A percentile compares a stretch with the other conserved stretches of the same genome.
Evolutionary conservation across 2,113 vertebrate genomes (phyloP).

Genomic region (Azemiops feae): DNA sequence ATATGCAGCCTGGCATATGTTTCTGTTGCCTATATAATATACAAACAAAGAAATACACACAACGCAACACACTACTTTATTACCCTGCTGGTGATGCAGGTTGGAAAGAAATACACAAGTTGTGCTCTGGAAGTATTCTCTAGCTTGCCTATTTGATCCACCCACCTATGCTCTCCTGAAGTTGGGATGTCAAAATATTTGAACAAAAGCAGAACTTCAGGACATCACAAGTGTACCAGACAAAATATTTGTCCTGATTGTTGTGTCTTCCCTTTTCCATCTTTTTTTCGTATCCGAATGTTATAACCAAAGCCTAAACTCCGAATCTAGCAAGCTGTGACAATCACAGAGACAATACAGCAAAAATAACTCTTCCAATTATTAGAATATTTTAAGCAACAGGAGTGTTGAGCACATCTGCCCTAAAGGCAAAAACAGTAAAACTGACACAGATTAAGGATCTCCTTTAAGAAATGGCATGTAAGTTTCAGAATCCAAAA

Average conservation of each 20-base stretch:
- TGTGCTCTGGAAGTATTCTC: fast-evolving
- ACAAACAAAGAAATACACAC: neutral
- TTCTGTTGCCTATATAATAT: neutral
- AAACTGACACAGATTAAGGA: neutral
- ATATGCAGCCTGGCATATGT: neutral
- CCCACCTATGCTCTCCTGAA: constrained; percentile 1
- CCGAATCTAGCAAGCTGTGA: constrained; percentile 2
- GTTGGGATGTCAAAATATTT: neutral
- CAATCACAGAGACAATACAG: constrained; percentile 25
- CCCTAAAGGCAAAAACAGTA: neutral
- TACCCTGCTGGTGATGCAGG: neutral
- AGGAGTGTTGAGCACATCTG: constrained; percentile 25
- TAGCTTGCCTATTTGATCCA: neutral
- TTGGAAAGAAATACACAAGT: neutral
- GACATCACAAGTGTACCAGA: constrained; percentile 26
- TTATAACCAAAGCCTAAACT: neutral
- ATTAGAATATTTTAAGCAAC: constrained; percentile 31
- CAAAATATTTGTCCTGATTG: constrained; percentile 14
- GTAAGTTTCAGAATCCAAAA: constrained; percentile 28
- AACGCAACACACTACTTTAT: neutral
- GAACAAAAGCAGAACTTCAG: neutral
- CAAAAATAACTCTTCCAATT: neutral
- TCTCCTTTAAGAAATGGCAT: constrained; percentile 34
- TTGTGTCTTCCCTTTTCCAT: neutral
- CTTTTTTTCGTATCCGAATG: neutral